These are phyloP conservation scores for Styela plicata DNA, from an alignment of 23 tunicate genomes.

Conservation along the genomic window DNA sequence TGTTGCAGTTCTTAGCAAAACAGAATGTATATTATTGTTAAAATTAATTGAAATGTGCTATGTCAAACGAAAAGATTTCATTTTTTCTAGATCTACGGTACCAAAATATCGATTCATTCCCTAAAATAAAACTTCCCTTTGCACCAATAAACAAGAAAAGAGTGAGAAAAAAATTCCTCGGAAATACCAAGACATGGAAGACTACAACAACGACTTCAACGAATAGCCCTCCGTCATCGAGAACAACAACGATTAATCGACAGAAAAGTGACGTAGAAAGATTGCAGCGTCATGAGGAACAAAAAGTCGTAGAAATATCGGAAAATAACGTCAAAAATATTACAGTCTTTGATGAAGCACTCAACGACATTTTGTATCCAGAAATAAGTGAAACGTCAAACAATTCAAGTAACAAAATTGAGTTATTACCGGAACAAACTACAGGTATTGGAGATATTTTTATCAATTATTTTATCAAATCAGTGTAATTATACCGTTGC, in stretches of 20 bases:
- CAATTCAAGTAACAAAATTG: background rate
- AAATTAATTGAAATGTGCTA: no score
- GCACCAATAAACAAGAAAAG: background rate
- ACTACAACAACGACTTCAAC: background rate
- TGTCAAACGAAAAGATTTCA: no score
- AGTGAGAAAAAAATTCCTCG: background rate
- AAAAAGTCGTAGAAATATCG: background rate
- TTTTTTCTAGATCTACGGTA: background rate
- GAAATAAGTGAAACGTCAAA: background rate
- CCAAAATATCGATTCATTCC: background rate
- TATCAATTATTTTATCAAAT: no score
- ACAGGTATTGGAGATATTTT: no score
- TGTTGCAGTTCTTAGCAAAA: no score
- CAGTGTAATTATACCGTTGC: no score
- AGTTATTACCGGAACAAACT: constrained; percentile 4
- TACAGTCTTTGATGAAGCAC: background rate
- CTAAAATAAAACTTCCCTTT: background rate
- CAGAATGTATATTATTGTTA: no score
- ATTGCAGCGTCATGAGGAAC: background rate
- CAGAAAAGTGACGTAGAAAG: background rate
- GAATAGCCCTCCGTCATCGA: no score
- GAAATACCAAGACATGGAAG: background rate
- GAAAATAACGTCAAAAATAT: background rate
- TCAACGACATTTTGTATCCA: background rate
- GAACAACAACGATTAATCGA: background rate